Conservation (phyloP, 2,888 invertebrate species). For the Zaprionus obscuricornis region DNA sequence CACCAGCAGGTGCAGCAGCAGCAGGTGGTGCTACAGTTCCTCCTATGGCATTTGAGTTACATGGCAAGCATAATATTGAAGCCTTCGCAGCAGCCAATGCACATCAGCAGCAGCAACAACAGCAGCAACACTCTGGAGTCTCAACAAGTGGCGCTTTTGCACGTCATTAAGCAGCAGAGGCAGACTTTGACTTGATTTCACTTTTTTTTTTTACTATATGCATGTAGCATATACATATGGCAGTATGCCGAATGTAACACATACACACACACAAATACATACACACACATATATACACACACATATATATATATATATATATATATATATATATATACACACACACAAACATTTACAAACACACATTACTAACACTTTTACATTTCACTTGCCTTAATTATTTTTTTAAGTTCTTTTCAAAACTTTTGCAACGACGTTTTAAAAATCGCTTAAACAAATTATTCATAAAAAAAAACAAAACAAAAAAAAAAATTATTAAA, state of each 20-base stretch:
- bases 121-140: constrained; percentile 10
- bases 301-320: too few relatives aligned
- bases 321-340: too few relatives aligned
- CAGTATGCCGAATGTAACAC: too few relatives aligned
- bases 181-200: too few relatives aligned
- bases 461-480: too few relatives aligned
- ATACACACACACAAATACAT: not conserved
- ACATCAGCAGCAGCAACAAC: constrained; percentile 25
- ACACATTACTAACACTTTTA: constrained; percentile 1
- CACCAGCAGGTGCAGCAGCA: constrained; percentile 19
- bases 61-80: constrained; percentile 35
- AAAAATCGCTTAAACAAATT: not conserved
- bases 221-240: too few relatives aligned
- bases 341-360: not conserved
- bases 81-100: not conserved
- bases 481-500: too few relatives aligned
- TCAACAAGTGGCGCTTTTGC: constrained; percentile 19
- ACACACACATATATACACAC: not conserved
- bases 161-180: constrained; percentile 49
- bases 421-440: too few relatives aligned
- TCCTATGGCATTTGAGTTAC: constrained; percentile 31
- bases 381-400: too few relatives aligned
- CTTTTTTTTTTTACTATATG: too few relatives aligned
- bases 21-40: constrained; percentile 20
- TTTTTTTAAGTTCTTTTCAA: too few relatives aligned